Conservation (phyloP, 2,113 vertebrate genomes). For the Holacanthus passer region DNA sequence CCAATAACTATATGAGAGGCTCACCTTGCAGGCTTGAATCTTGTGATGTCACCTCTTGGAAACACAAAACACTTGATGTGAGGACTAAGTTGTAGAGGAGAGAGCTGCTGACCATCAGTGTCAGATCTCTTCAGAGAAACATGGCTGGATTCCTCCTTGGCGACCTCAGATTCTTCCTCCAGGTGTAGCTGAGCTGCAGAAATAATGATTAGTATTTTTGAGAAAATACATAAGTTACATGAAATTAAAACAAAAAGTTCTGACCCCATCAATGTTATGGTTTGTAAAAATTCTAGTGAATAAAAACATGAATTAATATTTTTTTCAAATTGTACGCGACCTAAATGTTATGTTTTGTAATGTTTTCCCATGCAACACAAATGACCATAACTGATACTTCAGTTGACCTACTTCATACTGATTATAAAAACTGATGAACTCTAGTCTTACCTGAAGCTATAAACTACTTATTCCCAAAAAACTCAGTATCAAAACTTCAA, state of each 20-base stretch:
- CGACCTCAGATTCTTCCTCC: neutral
- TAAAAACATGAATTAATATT: too few species aligned
- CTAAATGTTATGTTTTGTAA: neutral
- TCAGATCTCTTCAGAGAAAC: constrained; percentile 8
- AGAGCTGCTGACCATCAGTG: neutral
- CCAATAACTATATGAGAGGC: neutral
- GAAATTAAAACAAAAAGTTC: too few species aligned
- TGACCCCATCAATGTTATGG: too few species aligned
- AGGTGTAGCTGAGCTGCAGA: constrained; percentile 32
- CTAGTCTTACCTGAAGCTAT: neutral
- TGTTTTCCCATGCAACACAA: neutral
- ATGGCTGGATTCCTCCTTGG: neutral
- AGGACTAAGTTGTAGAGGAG: constrained; percentile 68
- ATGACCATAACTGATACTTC: neutral
- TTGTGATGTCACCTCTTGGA: constrained; percentile 87
- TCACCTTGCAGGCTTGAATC: constrained; percentile 91
- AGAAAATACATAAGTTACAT: neutral
- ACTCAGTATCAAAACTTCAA: neutral
- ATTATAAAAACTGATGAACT: neutral
- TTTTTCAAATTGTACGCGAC: too few species aligned
- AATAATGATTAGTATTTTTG: neutral
- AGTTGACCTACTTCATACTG: neutral
- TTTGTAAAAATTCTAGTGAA: too few species aligned
- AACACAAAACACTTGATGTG: constrained; percentile 93
- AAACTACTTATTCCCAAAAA: neutral